These are phyloP conservation scores for Pollachius pollachius DNA, from an alignment of 2,113 vertebrate genomes.

Conservation along the genomic window DNA sequence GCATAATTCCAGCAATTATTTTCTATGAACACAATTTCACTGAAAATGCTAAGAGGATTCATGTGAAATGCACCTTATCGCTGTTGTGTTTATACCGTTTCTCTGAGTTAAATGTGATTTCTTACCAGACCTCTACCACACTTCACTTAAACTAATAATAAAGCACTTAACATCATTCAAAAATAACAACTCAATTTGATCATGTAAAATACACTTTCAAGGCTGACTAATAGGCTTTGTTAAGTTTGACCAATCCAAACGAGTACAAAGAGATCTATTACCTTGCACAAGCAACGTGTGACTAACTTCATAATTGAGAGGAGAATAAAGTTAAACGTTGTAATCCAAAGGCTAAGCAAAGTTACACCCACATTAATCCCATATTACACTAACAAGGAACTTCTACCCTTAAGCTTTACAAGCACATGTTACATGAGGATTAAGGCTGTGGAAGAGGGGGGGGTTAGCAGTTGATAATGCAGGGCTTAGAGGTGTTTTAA, in stretches of 20 bases:
- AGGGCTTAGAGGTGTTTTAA: constrained; percentile 29
- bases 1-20: constrained; percentile 32
- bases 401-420: constrained; percentile 37
- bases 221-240: too few species aligned
- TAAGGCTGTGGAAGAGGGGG: constrained; percentile 35
- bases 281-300: too few species aligned
- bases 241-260: too few species aligned
- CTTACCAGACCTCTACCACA: too few species aligned
- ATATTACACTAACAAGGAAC: constrained; percentile 48
- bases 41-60: constrained; percentile 34
- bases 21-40: constrained; percentile 41
- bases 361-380: constrained; percentile 57
- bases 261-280: too few species aligned
- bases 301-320: too few species aligned
- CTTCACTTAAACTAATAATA: too few species aligned
- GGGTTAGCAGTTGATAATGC: constrained; percentile 43
- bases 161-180: too few species aligned
- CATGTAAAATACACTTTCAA: too few species aligned
- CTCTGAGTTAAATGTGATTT: too few species aligned
- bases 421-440: constrained; percentile 55
- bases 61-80: not conserved
- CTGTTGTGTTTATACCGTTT: too few species aligned
- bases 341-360: constrained; percentile 47
- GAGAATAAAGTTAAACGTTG: constrained; percentile 38
- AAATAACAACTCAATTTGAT: too few species aligned